Percentiles rank a stretch among this genome's conserved stretches.
Evolutionary conservation across 2,888 invertebrate genomes (phyloP).

Genomic region (Calliscelio sp.): DNA sequence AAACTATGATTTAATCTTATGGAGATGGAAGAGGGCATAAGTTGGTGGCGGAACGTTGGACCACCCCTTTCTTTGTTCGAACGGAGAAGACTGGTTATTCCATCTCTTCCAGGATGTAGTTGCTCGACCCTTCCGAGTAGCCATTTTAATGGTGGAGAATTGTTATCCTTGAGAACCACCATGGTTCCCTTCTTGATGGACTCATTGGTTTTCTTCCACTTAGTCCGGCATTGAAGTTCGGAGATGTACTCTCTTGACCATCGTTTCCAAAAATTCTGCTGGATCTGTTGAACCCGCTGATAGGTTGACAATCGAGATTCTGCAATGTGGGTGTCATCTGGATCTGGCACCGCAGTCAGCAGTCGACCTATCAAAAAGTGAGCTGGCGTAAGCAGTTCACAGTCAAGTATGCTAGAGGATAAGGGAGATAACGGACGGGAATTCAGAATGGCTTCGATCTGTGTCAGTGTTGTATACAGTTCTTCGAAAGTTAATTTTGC

Average conservation of each 20-base stretch:
- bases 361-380: slow-evolving; percentile 80
- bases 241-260: slow-evolving; percentile 76
- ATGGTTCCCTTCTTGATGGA: neutral
- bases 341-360: slow-evolving; percentile 70
- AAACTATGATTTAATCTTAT: no score
- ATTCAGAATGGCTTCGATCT: slow-evolving; percentile 14
- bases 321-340: neutral
- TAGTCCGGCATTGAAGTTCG: slow-evolving; percentile 72
- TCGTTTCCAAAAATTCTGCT: slow-evolving; percentile 73
- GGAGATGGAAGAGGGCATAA: no score
- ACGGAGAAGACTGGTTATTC: no score
- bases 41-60: no score
- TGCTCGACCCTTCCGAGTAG: slow-evolving; percentile 13
- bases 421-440: slow-evolving; percentile 22
- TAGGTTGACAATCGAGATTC: slow-evolving; percentile 66
- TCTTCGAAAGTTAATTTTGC: neutral
- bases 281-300: slow-evolving; percentile 71
- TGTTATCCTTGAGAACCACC: slow-evolving; percentile 5
- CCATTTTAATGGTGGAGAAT: slow-evolving; percentile 18
- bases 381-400: slow-evolving; percentile 75
- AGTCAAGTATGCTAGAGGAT: slow-evolving; percentile 14
- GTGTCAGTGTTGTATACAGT: neutral
- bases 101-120: no score
- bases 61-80: no score
- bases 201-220: slow-evolving; percentile 59